phyloP scores from a whole-genome alignment of 2,797 vertebrate genomes.

The Phoeniculus purpureus region DNA sequence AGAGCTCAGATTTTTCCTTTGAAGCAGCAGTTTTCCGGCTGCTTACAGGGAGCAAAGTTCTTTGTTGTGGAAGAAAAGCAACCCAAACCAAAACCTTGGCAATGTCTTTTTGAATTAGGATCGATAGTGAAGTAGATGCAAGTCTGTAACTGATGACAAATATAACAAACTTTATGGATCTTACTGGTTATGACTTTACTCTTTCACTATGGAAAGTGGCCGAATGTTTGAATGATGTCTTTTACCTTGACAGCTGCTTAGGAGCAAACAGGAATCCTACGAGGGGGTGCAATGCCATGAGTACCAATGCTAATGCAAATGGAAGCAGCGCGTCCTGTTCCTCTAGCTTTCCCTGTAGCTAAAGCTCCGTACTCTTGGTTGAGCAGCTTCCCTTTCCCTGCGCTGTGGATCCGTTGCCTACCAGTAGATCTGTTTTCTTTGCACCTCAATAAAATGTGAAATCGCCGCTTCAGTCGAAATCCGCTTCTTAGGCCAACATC shows the following conservation, averaged over 20 bases:
- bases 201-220: constrained; percentile 32
- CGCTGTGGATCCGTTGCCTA: constrained; percentile 16
- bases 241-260: constrained; percentile 51
- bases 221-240: constrained; percentile 46
- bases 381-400: constrained; percentile 52
- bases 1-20: constrained; percentile 11
- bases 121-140: constrained; percentile 29
- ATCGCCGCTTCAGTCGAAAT: constrained; percentile 45
- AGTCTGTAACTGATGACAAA: constrained; percentile 53
- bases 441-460: constrained; percentile 35
- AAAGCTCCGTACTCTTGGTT: constrained; percentile 41
- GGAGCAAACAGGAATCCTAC: constrained; percentile 45
- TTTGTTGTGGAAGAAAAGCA: not conserved
- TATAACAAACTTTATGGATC: constrained; percentile 37
- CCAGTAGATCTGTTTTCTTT: constrained; percentile 24
- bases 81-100: constrained; percentile 53
- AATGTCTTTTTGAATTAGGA: constrained; percentile 69
- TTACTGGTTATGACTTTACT: constrained; percentile 56
- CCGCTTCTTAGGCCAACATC: constrained; percentile 16
- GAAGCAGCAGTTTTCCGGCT: constrained; percentile 25
- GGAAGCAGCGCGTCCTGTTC: constrained; percentile 16
- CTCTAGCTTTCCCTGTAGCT: constrained; percentile 62
- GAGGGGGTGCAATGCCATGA: constrained; percentile 60
- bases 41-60: constrained; percentile 10
- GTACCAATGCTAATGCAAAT: constrained; percentile 57